A percentile compares a stretch with the other conserved stretches of the same genome.
Conservation (phyloP, 1,140 invertebrate species). For the Pararge aegeria region DNA sequence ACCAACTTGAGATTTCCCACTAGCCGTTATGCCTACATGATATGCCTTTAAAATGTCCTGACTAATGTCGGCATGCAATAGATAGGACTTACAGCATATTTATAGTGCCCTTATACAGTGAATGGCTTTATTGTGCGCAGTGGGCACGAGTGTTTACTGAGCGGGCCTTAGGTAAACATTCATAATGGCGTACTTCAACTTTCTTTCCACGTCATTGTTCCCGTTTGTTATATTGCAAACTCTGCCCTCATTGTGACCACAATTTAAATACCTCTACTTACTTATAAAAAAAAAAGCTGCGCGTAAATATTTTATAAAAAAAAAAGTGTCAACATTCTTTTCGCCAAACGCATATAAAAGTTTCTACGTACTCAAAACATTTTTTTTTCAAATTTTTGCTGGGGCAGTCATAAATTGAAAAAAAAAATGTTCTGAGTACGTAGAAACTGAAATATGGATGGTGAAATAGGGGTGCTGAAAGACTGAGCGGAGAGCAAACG, state of each 20-base stretch:
- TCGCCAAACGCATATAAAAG: too few relatives aligned
- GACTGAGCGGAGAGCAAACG: too few relatives aligned
- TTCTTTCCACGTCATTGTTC: constrained; percentile 31
- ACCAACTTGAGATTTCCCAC: not conserved
- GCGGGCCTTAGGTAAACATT: constrained; percentile 34
- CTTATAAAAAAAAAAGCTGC: too few relatives aligned
- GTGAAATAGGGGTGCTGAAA: too few relatives aligned
- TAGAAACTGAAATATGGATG: too few relatives aligned
- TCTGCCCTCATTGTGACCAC: constrained; percentile 19
- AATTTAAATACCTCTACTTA: constrained; percentile 5
- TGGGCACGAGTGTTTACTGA: constrained; percentile 30
- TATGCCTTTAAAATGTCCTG: not conserved
- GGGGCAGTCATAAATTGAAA: too few relatives aligned
- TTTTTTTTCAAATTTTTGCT: too few relatives aligned
- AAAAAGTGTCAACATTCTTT: too few relatives aligned
- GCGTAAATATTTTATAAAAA: too few relatives aligned
- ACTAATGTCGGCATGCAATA: constrained; percentile 19
- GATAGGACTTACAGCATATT: constrained; percentile 24
- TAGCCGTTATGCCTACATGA: not conserved
- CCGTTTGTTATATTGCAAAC: constrained; percentile 23
- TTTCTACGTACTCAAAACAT: too few relatives aligned
- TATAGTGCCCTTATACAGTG: constrained; percentile 24
- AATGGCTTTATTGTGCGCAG: constrained; percentile 27
- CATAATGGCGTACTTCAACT: constrained; percentile 34
- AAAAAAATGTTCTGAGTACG: too few relatives aligned